These are phyloP conservation scores for Apodemus agrarius DNA, from an alignment of 2,797 vertebrate species.

Conservation along the genomic window DNA sequence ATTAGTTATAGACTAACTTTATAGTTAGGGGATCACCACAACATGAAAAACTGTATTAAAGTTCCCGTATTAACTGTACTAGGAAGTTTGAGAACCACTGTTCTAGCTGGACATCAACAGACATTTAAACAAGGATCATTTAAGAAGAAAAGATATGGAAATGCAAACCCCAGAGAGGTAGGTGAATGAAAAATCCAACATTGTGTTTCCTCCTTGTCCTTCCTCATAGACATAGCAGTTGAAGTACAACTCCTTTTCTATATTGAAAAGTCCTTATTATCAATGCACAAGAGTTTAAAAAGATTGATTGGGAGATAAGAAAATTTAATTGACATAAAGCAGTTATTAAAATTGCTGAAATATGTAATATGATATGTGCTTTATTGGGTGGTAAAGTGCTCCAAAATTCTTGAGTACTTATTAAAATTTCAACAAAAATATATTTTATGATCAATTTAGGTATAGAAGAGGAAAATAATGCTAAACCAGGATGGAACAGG, in stretches of 20 bases:
- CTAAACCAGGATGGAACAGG: not conserved
- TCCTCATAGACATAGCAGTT: not conserved
- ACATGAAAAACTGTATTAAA: not conserved
- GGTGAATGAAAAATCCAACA: not conserved
- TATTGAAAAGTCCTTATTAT: not conserved
- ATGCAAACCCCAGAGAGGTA: conserved; percentile 63
- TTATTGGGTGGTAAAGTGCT: not conserved
- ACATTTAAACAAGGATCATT: conserved; percentile 15
- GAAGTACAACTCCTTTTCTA: not conserved
- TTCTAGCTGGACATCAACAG: not conserved
- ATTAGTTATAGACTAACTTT: not conserved
- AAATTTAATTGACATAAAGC: not conserved
- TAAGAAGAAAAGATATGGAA: conserved; percentile 51
- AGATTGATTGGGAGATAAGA: not conserved
- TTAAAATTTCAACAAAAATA: conserved; percentile 48
- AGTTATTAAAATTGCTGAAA: not conserved
- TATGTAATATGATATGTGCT: conserved; percentile 9
- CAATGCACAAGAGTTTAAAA: conserved; percentile 65
- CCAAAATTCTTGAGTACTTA: conserved; percentile 38
- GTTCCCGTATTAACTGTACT: too few species aligned
- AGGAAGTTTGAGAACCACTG: not conserved
- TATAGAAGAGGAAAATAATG: not conserved
- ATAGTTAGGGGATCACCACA: not conserved
- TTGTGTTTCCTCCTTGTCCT: not conserved
- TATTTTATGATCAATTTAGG: conserved; percentile 53